These are phyloP conservation scores for Dasyornis broadbenti DNA, from an alignment of 2,113 vertebrate species.

Conservation along the genomic window DNA sequence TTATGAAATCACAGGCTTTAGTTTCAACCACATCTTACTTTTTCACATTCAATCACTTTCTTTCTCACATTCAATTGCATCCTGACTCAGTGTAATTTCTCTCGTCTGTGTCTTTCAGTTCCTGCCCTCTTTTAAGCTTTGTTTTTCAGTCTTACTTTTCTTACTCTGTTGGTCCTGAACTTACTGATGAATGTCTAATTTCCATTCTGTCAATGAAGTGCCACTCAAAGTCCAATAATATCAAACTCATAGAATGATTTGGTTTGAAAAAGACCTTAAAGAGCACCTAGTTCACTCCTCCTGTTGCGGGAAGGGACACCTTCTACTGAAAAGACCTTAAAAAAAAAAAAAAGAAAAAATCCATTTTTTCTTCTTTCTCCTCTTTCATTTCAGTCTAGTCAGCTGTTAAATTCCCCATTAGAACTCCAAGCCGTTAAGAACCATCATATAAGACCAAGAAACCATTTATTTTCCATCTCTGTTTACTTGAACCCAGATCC, in stretches of 20 bases:
- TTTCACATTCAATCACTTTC: not conserved
- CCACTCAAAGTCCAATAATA: not conserved
- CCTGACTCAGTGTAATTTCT: not conserved
- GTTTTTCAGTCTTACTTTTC: not conserved
- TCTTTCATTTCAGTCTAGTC: not conserved
- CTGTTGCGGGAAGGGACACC: not conserved
- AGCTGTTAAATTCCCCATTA: not conserved
- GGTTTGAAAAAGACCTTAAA: not conserved
- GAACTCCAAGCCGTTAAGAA: not conserved
- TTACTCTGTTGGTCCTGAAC: not conserved
- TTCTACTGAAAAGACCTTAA: not conserved
- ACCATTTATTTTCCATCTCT: not conserved
- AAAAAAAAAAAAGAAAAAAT: not conserved
- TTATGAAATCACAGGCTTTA: not conserved
- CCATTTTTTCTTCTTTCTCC: not conserved
- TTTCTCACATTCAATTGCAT: not conserved
- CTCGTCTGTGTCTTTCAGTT: not conserved
- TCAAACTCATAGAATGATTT: not conserved
- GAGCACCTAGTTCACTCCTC: not conserved
- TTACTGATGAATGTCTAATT: not conserved
- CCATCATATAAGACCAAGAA: not conserved
- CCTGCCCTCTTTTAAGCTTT: not conserved
- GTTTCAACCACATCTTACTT: not conserved
- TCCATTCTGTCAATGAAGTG: not conserved
- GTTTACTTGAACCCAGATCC: not conserved